A percentile compares a stretch with the other conserved stretches of the same genome.
Conservation (phyloP, 2,888 invertebrate species). For the Sinohyriopsis cumingii region DNA sequence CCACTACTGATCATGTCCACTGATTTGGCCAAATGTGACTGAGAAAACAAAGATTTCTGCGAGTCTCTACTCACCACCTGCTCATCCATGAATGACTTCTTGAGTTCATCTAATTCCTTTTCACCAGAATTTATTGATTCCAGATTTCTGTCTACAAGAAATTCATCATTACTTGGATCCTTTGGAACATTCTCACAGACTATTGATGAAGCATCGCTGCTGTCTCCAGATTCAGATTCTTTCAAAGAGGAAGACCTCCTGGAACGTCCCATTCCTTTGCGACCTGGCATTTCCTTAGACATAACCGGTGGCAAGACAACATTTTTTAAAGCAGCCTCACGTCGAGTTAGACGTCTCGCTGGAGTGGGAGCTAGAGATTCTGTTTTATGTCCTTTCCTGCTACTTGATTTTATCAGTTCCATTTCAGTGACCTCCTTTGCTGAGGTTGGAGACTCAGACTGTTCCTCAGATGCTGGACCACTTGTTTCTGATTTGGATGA, state of each 20-base stretch:
- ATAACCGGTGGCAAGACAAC: conserved; percentile 35
- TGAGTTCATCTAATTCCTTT: too few species aligned
- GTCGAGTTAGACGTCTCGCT: conserved; percentile 23
- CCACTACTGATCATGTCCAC: too few species aligned
- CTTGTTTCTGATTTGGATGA: not conserved
- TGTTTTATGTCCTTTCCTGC: not conserved
- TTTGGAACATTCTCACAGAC: conserved; percentile 2
- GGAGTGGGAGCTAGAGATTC: not conserved
- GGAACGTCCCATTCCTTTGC: conserved; percentile 4
- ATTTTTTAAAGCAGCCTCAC: conserved; percentile 27
- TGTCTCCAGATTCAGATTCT: not conserved
- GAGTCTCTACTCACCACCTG: too few species aligned
- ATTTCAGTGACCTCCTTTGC: not conserved
- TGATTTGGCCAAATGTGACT: too few species aligned
- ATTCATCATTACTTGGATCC: not conserved
- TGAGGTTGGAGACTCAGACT: not conserved
- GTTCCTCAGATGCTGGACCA: not conserved
- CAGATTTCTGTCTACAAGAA: too few species aligned
- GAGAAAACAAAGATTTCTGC: too few species aligned
- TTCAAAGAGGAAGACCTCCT: conserved; percentile 6
- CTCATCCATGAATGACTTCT: too few species aligned
- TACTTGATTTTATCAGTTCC: not conserved
- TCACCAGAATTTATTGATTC: too few species aligned
- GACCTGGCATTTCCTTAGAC: conserved; percentile 31
- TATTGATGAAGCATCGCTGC: not conserved